Conservation (phyloP, 53 echinoderm and acorn worm genomes). For the Patiria pectinifera region DNA sequence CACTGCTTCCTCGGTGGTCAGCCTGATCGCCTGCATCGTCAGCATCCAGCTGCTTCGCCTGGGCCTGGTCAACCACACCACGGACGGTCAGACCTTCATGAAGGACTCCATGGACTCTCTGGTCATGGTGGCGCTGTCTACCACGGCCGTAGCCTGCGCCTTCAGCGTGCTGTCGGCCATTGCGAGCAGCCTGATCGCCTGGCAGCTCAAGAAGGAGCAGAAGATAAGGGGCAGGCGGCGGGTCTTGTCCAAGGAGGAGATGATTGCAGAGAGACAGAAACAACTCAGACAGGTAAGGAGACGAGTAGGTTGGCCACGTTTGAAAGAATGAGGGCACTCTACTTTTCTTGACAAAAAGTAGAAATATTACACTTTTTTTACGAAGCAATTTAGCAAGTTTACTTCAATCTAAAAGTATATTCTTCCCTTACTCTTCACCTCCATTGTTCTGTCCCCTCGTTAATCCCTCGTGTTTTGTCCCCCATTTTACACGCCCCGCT, state of each 20-base stretch:
- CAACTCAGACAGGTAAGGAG: slow-evolving; percentile 85
- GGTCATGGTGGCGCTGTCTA: slow-evolving; percentile 79
- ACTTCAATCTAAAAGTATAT: no score
- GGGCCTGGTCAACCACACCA: slow-evolving; percentile 92
- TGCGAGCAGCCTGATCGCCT: slow-evolving; percentile 81
- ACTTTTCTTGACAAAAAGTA: no score
- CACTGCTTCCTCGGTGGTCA: slow-evolving; percentile 83
- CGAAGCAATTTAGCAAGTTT: no score
- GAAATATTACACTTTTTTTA: no score
- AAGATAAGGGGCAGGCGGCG: slow-evolving; percentile 60
- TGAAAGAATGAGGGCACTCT: not conserved
- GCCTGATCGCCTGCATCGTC: slow-evolving; percentile 83
- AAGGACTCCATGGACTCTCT: slow-evolving; percentile 85
- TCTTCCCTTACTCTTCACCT: no score
- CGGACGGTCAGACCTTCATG: slow-evolving; percentile 89
- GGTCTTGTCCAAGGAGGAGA: slow-evolving; percentile 78
- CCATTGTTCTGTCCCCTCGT: no score
- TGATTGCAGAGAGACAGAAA: slow-evolving; percentile 92
- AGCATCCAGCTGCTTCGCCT: slow-evolving; percentile 90
- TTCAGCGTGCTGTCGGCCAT: slow-evolving; percentile 75
- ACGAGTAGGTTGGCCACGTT: not conserved
- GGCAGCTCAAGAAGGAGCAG: slow-evolving; percentile 75
- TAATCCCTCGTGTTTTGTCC: no score
- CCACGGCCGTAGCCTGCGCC: slow-evolving; percentile 80
- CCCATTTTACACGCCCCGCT: no score